These are phyloP conservation scores for Contarinia nasturtii DNA, from an alignment of 1,140 invertebrate genomes.

Conservation along the genomic window DNA sequence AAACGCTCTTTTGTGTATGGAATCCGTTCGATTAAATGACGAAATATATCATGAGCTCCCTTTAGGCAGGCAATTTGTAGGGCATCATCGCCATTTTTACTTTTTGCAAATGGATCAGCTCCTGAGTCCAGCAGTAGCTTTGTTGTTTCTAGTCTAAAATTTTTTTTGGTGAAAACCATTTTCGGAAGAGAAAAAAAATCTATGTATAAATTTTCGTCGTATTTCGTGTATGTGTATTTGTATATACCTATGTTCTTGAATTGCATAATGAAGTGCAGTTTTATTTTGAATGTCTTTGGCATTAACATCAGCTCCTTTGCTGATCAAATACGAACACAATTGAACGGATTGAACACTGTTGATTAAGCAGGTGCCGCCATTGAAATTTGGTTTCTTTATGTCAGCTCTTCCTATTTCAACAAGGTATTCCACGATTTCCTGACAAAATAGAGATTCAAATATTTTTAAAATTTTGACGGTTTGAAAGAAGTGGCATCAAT, in stretches of 20 bases:
- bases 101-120: slow-evolving; percentile 56
- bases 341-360: slow-evolving; percentile 76
- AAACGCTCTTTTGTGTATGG: slow-evolving; percentile 42
- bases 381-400: slow-evolving; percentile 70
- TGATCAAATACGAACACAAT: slow-evolving; percentile 62
- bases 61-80: slow-evolving; percentile 77
- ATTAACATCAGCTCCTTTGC: slow-evolving; percentile 62
- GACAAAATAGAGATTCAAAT: slow-evolving; percentile 27
- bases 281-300: slow-evolving; percentile 78
- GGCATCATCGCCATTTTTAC: slow-evolving; percentile 74
- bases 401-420: slow-evolving; percentile 69
- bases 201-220: background rate
- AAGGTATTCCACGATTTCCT: slow-evolving; percentile 53
- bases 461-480: slow-evolving; percentile 3
- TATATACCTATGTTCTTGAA: slow-evolving; percentile 54
- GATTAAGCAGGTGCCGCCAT: slow-evolving; percentile 84
- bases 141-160: slow-evolving; percentile 53
- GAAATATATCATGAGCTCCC: slow-evolving; percentile 64
- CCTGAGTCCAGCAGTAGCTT: slow-evolving; percentile 60
- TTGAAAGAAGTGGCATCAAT: slow-evolving; percentile 47
- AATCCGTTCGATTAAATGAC: slow-evolving; percentile 45
- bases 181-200: too few relatives aligned
- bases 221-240: background rate
- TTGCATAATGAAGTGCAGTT: slow-evolving; percentile 84
- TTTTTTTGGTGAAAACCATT: background rate